Percentiles rank a stretch among this genome's conserved stretches.
These are phyloP conservation scores for Calosoma granatense DNA, from an alignment of 1,140 invertebrate genomes.

Conservation along the genomic window DNA sequence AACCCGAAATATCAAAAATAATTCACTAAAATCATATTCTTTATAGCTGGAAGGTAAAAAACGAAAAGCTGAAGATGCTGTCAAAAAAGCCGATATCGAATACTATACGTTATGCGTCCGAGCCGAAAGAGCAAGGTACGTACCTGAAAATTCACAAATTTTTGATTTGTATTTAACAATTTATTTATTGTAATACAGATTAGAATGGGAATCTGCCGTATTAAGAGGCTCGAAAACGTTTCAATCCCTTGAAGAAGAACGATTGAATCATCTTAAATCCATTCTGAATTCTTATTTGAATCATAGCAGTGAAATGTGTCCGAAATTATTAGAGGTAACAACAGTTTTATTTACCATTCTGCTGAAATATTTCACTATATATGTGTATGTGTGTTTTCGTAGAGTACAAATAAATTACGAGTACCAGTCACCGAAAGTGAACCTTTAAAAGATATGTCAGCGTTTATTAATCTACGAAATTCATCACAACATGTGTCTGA, in stretches of 20 bases:
- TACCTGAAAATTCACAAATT: slow-evolving; percentile 16
- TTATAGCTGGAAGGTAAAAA: slow-evolving; percentile 76
- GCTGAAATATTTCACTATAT: slow-evolving; percentile 3
- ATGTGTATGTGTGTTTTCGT: slow-evolving; percentile 13
- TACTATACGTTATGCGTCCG: slow-evolving; percentile 86
- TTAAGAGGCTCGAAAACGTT: slow-evolving; percentile 65
- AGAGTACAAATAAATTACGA: slow-evolving; percentile 59
- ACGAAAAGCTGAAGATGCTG: slow-evolving; percentile 79
- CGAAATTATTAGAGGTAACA: slow-evolving; percentile 49
- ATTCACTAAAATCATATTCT: too few relatives aligned
- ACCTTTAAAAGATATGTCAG: slow-evolving; percentile 61
- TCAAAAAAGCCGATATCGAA: slow-evolving; percentile 84
- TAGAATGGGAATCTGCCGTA: slow-evolving; percentile 87
- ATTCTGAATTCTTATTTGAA: slow-evolving; percentile 68
- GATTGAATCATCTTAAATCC: slow-evolving; percentile 71
- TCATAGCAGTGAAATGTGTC: slow-evolving; percentile 63
- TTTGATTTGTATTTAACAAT: slow-evolving; percentile 11
- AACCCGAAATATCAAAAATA: slow-evolving; percentile 6
- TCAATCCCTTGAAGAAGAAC: slow-evolving; percentile 81
- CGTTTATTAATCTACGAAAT: slow-evolving; percentile 46
- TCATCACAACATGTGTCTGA: slow-evolving; percentile 48
- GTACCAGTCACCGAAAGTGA: slow-evolving; percentile 60
- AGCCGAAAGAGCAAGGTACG: slow-evolving; percentile 76
- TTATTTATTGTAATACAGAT: slow-evolving; percentile 35
- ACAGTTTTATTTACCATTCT: too few relatives aligned